These are phyloP conservation scores for Eurytoma adleriae DNA, from an alignment of 2,888 invertebrate genomes.

Conservation along the genomic window DNA sequence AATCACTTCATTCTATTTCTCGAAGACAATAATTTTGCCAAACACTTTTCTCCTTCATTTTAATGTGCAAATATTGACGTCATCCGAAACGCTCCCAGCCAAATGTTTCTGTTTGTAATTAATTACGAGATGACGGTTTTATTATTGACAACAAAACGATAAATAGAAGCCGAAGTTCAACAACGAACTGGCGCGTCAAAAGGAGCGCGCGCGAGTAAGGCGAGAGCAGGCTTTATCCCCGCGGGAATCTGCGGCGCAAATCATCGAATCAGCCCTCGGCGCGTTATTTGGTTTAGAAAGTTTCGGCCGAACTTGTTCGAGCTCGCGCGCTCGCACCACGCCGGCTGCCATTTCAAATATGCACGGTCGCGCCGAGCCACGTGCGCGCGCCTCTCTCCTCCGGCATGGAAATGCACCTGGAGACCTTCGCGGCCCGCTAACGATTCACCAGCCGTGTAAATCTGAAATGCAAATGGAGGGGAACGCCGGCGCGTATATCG, in stretches of 20 bases:
- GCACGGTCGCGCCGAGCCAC: constrained; percentile 45
- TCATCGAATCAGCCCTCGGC: constrained; percentile 57
- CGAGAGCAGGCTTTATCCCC: neutral
- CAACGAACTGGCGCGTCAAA: too few relatives aligned
- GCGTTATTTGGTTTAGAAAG: constrained; percentile 64
- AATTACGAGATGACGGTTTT: too few relatives aligned
- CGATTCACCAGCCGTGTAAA: constrained; percentile 56
- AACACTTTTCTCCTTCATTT: too few relatives aligned
- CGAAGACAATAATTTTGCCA: too few relatives aligned
- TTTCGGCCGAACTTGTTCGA: constrained; percentile 49
- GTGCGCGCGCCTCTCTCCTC: neutral
- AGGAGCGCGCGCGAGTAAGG: too few relatives aligned
- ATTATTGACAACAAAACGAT: too few relatives aligned
- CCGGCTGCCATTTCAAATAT: constrained; percentile 55
- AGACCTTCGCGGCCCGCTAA: constrained; percentile 54
- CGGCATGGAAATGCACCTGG: constrained; percentile 53
- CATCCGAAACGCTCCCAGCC: too few relatives aligned
- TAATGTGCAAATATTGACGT: too few relatives aligned
- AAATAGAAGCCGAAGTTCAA: too few relatives aligned
- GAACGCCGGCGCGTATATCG: constrained; percentile 42
- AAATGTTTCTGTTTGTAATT: too few relatives aligned
- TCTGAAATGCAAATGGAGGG: constrained; percentile 58
- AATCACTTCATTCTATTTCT: too few relatives aligned
- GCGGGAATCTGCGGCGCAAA: constrained; percentile 27
- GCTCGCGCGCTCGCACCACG: constrained; percentile 13